Conservation (phyloP, 2,888 invertebrate species). For the Synanthedon andrenaeformis region DNA sequence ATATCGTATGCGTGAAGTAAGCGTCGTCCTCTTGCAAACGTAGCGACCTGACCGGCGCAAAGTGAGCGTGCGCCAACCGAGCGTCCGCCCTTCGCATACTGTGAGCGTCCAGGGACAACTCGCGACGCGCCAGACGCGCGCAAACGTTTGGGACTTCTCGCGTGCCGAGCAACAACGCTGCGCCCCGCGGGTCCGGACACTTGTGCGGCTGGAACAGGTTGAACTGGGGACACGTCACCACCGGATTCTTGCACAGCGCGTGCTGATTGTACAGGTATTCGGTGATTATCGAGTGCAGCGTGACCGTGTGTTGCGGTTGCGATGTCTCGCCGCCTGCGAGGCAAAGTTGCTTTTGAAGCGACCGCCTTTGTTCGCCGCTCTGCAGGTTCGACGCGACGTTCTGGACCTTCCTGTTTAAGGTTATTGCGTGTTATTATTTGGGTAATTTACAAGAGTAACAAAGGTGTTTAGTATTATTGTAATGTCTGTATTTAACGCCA, state of each 20-base stretch:
- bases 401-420: constrained; percentile 36
- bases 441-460: background rate
- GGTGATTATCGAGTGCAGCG: constrained; percentile 92
- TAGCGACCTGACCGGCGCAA: constrained; percentile 52
- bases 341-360: constrained; percentile 63
- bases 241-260: constrained; percentile 97
- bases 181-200: constrained; percentile 81
- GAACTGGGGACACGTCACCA: constrained; percentile 97
- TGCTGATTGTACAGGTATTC: constrained; percentile 98
- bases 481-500: too few relatives aligned
- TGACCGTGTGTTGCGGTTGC: constrained; percentile 59
- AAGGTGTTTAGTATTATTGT: too few relatives aligned
- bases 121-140: constrained; percentile 52
- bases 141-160: constrained; percentile 8
- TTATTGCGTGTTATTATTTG: too few relatives aligned
- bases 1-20: constrained; percentile 80
- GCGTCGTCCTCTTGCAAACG: constrained; percentile 68
- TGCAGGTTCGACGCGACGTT: constrained; percentile 11
- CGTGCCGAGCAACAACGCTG: constrained; percentile 39
- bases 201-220: constrained; percentile 94
- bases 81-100: constrained; percentile 29
- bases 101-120: constrained; percentile 30
- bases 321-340: constrained; percentile 42
- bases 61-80: constrained; percentile 53
- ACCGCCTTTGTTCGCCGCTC: constrained; percentile 43